A percentile compares a stretch with the other conserved stretches of the same genome.
phyloP scores from a whole-genome alignment of 2,888 invertebrate genomes.

The Psylliodes chrysocephalus region DNA sequence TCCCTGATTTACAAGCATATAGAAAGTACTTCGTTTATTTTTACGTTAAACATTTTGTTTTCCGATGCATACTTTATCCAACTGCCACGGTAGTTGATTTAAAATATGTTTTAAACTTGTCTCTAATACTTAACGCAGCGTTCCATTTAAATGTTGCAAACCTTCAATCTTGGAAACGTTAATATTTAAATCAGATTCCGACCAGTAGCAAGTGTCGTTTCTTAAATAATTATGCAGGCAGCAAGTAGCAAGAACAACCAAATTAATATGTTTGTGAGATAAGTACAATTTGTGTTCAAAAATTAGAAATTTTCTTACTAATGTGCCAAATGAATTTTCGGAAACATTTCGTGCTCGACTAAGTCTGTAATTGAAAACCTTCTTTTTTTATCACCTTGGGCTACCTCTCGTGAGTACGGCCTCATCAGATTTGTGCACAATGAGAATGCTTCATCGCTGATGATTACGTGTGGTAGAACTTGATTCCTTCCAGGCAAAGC shows the following conservation, averaged over 20 bases:
- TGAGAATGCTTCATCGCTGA: constrained; percentile 39
- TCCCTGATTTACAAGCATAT: too few species aligned
- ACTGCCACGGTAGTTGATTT: too few species aligned
- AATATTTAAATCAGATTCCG: too few species aligned
- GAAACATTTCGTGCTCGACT: constrained; percentile 3
- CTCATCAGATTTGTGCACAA: constrained; percentile 36
- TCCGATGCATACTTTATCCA: too few species aligned
- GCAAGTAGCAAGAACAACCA: constrained; percentile 1
- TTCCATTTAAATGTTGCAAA: too few species aligned
- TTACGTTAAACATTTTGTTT: too few species aligned
- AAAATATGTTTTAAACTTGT: too few species aligned
- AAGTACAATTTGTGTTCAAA: constrained; percentile 10
- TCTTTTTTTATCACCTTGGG: constrained; percentile 25
- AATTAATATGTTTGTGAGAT: constrained; percentile 6
- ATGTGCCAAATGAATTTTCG: constrained; percentile 23
- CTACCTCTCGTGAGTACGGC: constrained; percentile 41
- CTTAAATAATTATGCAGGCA: constrained; percentile 22
- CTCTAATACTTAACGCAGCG: too few species aligned
- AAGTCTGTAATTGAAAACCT: constrained; percentile 41
- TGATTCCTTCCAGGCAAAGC: constrained; percentile 25
- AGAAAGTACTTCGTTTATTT: too few species aligned
- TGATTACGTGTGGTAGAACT: constrained; percentile 38
- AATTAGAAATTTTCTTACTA: constrained; percentile 17
- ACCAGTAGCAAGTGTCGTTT: constrained; percentile 1
- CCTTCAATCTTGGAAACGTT: too few species aligned